A percentile compares a stretch with the other conserved stretches of the same genome.
Conservation (phyloP, 1,140 invertebrate genomes). For the Paracyclopina nana region DNA sequence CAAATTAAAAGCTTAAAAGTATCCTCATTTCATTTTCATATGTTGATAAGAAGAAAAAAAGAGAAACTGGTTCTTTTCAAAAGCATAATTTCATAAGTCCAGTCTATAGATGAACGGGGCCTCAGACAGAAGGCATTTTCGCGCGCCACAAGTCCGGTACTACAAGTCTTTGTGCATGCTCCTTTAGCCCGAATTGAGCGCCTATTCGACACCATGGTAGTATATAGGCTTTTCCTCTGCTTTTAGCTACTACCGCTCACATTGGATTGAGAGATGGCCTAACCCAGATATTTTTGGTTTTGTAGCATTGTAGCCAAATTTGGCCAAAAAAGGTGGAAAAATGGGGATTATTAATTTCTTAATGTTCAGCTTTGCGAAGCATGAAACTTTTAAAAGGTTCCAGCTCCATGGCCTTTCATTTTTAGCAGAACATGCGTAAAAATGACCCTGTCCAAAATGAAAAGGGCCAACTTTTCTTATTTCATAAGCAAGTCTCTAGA, state of each 20-base stretch:
- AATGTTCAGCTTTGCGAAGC: no score
- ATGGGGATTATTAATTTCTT: no score
- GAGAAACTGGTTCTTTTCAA: background rate
- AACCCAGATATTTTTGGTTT: background rate
- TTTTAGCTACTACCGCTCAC: background rate
- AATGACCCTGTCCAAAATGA: no score
- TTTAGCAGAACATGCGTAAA: no score
- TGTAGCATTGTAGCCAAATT: background rate
- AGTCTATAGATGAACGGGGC: background rate
- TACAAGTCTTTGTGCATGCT: background rate
- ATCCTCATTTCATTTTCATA: no score
- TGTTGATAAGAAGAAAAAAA: no score
- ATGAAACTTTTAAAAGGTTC: no score
- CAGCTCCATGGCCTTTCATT: no score
- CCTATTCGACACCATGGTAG: background rate
- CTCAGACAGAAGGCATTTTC: background rate
- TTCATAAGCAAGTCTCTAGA: no score
- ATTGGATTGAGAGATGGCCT: background rate
- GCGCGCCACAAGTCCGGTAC: background rate
- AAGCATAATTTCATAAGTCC: background rate
- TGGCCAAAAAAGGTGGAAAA: no score
- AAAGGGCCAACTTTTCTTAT: no score
- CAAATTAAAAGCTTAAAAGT: no score
- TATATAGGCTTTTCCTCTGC: background rate
- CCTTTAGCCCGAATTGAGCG: constrained; percentile 4